Base-by-base conservation (phyloP, 2,113 vertebrate species). In the Ornithorhynchus anatinus region DNA sequence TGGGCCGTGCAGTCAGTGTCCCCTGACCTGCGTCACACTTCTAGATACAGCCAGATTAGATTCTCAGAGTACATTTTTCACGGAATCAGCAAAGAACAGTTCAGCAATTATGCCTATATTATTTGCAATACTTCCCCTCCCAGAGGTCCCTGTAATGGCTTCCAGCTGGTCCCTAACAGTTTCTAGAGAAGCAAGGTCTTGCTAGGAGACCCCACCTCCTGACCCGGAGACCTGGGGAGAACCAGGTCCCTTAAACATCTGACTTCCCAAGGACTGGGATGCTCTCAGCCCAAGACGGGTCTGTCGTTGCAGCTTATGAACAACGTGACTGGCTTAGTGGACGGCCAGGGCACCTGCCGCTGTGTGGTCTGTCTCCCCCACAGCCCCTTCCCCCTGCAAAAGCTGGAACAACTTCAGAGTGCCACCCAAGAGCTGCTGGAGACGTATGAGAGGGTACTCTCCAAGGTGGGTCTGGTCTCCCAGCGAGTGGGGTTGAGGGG, bases 281-380 rank as follows among this genome's bases (percentile, higher is more conserved):
- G 16, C 22, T 23, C 44, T 47, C n/a, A n/a, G n/a, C n/a, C n/a
- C n/a, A n/a, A 16, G 15, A 48, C 7, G 35, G 2, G 17, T 23
- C 32, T 51, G 23, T 4, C 53, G 69, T 77, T 80, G 19, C 67
- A 86, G 57, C 8, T 63, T 50, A 17, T 43, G 16, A 61, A 10
- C 57, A 17, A 4, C 32, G 19, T 53, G 20, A 13, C 43, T 44
- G 54, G 31, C 7, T 60, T 16, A 4, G 4, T 25, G 39, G 52
- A 58, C 66, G 10, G 67, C 11, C 33, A 36, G 39, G 56, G 43
- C 27, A 25, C 12, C 23, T 75, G 79, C 48, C 35, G 59, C 5
- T 75, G 73, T 45, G 23, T 57, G 40, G 31, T 72, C 39, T 33
- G 77, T 23, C 40, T 86, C 44, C 13, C 72, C 50, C 45, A 52